Evolutionary conservation across 2,888 invertebrate genomes (phyloP).

Genomic region (Eupithecia subumbrata): DNA sequence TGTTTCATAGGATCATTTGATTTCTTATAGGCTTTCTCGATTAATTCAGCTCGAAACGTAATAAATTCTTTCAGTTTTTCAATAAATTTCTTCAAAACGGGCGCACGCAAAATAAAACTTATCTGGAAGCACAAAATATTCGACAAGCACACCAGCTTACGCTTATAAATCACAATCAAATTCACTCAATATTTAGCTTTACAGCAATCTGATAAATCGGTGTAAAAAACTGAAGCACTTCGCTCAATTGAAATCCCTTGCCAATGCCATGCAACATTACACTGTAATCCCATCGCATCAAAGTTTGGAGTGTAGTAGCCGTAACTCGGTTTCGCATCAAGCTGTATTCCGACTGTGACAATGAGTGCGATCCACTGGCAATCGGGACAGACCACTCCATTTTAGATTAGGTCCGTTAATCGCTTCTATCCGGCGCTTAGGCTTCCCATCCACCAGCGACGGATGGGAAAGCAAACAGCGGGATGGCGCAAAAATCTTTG

Average conservation of each 20-base stretch:
- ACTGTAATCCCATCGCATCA: neutral
- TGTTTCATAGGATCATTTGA: neutral
- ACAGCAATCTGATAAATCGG: neutral
- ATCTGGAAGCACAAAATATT: neutral
- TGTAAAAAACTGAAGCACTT: slow-evolving; percentile 18
- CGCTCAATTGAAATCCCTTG: neutral
- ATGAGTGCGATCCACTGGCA: slow-evolving; percentile 30
- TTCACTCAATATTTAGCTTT: neutral
- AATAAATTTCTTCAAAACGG: too few relatives aligned
- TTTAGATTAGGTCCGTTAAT: slow-evolving; percentile 33
- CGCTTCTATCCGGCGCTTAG: slow-evolving; percentile 24
- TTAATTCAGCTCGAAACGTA: neutral
- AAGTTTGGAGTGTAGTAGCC: slow-evolving; percentile 3
- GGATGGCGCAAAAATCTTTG: neutral
- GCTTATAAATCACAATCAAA: neutral
- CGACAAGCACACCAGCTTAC: neutral
- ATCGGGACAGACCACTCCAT: slow-evolving; percentile 29
- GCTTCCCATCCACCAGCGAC: slow-evolving; percentile 7
- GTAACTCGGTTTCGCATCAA: slow-evolving; percentile 37
- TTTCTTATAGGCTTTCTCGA: neutral
- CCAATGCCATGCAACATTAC: neutral
- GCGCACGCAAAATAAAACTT: neutral
- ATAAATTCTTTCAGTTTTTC: neutral
- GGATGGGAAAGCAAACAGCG: neutral
- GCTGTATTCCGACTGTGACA: slow-evolving; percentile 30